These are phyloP conservation scores for Brienomyrus longianalis DNA, from an alignment of 2,113 vertebrate genomes.

Conservation along the genomic window DNA sequence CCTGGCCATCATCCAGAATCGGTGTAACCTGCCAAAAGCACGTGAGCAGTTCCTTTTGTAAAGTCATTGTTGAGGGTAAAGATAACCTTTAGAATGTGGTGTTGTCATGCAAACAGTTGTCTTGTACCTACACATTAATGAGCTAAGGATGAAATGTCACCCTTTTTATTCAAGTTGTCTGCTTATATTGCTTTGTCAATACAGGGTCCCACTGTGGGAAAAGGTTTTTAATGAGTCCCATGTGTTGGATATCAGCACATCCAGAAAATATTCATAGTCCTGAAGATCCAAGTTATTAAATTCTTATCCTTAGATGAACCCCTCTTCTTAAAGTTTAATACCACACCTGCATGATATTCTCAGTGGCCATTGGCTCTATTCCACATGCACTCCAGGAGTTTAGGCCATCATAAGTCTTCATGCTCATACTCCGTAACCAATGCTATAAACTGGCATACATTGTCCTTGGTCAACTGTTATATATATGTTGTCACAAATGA, in stretches of 20 bases:
- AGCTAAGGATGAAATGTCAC: constrained; percentile 1
- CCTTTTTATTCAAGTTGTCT: constrained; percentile 12
- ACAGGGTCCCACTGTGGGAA: not conserved
- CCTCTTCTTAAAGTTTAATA: not conserved
- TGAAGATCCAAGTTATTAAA: not conserved
- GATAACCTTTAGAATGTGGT: constrained; percentile 18
- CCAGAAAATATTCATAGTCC: not conserved
- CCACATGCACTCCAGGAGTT: not conserved
- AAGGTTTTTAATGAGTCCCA: constrained; percentile 3
- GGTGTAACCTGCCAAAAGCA: not conserved
- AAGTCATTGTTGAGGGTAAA: not conserved
- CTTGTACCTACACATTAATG: constrained; percentile 17
- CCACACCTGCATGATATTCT: not conserved
- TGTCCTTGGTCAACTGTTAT: not conserved
- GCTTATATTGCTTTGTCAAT: constrained; percentile 1
- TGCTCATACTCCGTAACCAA: constrained; percentile 1
- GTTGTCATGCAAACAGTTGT: not conserved
- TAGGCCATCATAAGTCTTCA: not conserved
- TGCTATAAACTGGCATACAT: constrained; percentile 4
- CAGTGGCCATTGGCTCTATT: not conserved
- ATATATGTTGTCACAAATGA: not conserved
- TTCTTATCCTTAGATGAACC: not conserved
- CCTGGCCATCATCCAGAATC: not conserved
- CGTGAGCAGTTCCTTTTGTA: not conserved
- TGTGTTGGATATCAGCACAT: not conserved